Evolutionary conservation across 1,140 invertebrate genomes (phyloP), one percentile per base, ranked within the genome.

Genomic region (Frieseomelitta varia): DNA sequence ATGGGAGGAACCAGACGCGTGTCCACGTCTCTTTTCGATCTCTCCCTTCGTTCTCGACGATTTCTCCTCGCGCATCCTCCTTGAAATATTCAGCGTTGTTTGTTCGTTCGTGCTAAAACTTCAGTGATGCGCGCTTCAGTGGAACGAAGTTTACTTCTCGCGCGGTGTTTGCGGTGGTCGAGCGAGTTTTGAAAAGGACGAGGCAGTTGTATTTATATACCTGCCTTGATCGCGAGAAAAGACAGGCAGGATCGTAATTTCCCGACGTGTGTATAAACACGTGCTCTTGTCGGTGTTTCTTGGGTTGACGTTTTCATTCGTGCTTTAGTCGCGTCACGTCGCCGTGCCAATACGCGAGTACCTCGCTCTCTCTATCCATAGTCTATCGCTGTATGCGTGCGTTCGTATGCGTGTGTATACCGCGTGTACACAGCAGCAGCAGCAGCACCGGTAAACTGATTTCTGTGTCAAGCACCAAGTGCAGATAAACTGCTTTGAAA

Each of bases 121-220:
- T 8, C 47, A 4, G 3, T 24, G 55, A 8, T 82, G 74, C 83
- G 56, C 39, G 6, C 6, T n/a, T n/a, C n/a, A n/a, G 19, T 58
- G 51, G 34, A 30, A 71, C 55, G 39, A 24, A 56, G 56, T 79
- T 86, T 81, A 34, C 72, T 21, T 47, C 47, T 19, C 27, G 27
- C 34, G 55, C 56, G 81, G n/a, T 88, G 81, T 84, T 84, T 88
- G 82, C 81, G 67, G 55, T 86, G 73, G 75, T 79, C 81, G 78
- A 71, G 76, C 78, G 65, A 80, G 51, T 61, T n/a, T 68, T 86
- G 77, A 58, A 79, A 86, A 68, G 77, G 81, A 74, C 53, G 61
- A 55, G 69, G 15, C 17, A 47, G 24, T 19, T 55, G 30, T 74
- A 89, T 86, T 73, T 88, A 71, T 89, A 83, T 89, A 87, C 39